These are phyloP conservation scores for Cepaea hortensis DNA, from an alignment of 2,888 invertebrate genomes.

Conservation along the genomic window DNA sequence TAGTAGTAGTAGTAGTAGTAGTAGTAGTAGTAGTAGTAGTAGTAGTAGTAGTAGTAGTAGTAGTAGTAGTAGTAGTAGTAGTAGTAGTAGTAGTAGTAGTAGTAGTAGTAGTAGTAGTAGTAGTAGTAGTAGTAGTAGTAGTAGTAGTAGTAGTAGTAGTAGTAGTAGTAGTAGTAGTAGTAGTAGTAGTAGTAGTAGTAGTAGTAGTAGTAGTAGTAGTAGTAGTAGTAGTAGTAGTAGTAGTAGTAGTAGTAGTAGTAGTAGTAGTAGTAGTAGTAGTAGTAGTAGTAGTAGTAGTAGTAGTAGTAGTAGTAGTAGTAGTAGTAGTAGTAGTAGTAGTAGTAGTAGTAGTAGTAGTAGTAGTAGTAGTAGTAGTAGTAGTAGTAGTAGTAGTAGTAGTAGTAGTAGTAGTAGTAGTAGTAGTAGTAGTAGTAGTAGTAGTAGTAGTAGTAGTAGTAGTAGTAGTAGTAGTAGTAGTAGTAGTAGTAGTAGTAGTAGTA, in stretches of 20 bases:
- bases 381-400: neutral
- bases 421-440: conserved; percentile 11
- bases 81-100: conserved; percentile 34
- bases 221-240: conserved; percentile 7
- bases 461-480: neutral
- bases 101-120: conserved; percentile 31
- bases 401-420: neutral
- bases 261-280: conserved; percentile 22
- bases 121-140: conserved; percentile 18
- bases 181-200: conserved; percentile 7
- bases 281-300: neutral
- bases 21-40: conserved; percentile 37
- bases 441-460: conserved; percentile 20
- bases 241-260: conserved; percentile 7
- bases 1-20: conserved; percentile 39
- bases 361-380: conserved; percentile 17
- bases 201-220: conserved; percentile 7
- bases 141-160: conserved; percentile 7
- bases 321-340: conserved; percentile 25
- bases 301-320: conserved; percentile 1
- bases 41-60: neutral
- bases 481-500: no score
- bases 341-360: conserved; percentile 25
- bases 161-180: conserved; percentile 7
- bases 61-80: conserved; percentile 29